Conservation (phyloP, 2,888 invertebrate species). For the Steinernema hermaphroditum region DNA sequence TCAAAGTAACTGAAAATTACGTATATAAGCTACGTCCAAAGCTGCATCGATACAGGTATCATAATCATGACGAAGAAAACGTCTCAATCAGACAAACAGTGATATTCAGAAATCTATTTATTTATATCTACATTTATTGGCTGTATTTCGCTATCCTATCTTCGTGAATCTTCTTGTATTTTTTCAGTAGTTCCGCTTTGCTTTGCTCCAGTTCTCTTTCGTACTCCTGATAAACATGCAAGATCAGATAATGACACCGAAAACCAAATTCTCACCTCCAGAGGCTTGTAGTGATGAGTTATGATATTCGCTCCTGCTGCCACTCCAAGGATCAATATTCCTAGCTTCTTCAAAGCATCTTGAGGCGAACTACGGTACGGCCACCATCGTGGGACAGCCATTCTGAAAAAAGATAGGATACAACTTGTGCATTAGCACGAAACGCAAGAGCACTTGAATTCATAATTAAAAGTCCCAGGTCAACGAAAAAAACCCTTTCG, state of each 20-base stretch:
- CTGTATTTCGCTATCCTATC: slow-evolving; percentile 5
- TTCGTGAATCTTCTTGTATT: background rate
- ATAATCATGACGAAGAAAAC: background rate
- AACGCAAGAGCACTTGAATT: background rate
- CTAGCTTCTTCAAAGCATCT: background rate
- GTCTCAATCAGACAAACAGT: background rate
- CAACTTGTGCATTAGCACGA: background rate
- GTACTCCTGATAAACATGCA: background rate
- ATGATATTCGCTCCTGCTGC: background rate
- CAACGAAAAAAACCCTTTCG: too few species aligned
- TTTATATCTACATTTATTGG: background rate
- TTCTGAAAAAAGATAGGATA: background rate
- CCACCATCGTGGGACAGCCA: slow-evolving; percentile 3
- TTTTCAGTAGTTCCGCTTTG: background rate
- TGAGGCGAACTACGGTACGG: background rate
- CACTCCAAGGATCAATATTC: background rate
- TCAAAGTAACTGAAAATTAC: background rate
- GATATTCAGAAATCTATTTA: background rate
- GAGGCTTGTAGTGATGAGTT: background rate
- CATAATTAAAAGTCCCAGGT: background rate
- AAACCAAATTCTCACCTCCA: background rate
- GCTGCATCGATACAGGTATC: too few species aligned
- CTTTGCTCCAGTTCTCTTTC: background rate
- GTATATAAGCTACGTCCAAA: background rate
- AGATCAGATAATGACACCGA: background rate